Evolutionary conservation across 2,113 vertebrate species (phyloP), one percentile per base, ranked within the genome.

Genomic region (Hemicordylus capensis): DNA sequence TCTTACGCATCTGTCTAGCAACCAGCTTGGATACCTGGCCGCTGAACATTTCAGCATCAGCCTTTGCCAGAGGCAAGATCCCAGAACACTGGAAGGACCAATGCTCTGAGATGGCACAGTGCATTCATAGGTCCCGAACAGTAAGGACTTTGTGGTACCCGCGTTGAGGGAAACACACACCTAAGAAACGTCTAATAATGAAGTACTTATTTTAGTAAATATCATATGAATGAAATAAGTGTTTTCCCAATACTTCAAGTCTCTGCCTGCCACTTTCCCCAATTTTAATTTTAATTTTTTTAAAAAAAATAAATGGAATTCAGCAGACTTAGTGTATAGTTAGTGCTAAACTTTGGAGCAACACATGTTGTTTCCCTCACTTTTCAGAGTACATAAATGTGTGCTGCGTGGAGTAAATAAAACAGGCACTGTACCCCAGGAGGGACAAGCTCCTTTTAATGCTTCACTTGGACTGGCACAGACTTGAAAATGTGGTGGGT

Each of bases 161-260:
- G 48, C 48, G 85, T 86, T 77, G 37, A 88, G 88, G 64, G 22
- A 89, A 80, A 66, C 6, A 72, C 22, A 72, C 2, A 85, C 46
- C 85, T 59, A 89, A 89, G 90, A 93, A 90, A 94, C 76, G 46
- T 56, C 84, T 90, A 95, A 95, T 93, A 95, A 94, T 93, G 92
- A 93, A 92, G 90, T 86, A 90, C 92, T 95, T 94, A 89, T 93
- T 93, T 93, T 89, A 81, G 90, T 93, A 95, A 94, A 95, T 91
- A 95, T 89, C 93, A 2, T 89, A 85, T 94, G 93, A 94, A 94
- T 95, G 93, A 79, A 91, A 91, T 72, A 87, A 94, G 94, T 94
- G 90, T 95, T 94, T 93, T 80, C 93, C 93, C 91, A 88, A 86
- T 80, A 86, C 81, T 88, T 87, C 72, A 70, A 77, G 88, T 89